Percentiles rank a stretch among this genome's conserved stretches.
These are phyloP conservation scores for Phoxinus phoxinus DNA, from an alignment of 2,113 vertebrate genomes.

Conservation along the genomic window DNA sequence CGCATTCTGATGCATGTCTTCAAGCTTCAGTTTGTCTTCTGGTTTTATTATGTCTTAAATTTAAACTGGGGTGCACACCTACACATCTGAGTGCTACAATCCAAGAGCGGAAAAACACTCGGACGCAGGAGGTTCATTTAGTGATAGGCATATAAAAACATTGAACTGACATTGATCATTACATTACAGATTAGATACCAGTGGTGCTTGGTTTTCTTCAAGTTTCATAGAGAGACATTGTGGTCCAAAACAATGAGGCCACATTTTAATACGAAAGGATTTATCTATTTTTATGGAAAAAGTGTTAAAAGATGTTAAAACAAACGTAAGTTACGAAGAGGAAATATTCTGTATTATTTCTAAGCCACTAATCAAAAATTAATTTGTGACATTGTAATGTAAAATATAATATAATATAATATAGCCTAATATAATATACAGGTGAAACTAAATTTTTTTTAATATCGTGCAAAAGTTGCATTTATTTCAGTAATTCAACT, in stretches of 20 bases:
- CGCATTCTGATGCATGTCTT: constrained; percentile 65
- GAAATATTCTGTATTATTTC: not conserved
- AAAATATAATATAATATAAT: not conserved
- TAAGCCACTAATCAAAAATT: not conserved
- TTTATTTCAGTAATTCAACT: too few species aligned
- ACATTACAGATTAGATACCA: constrained; percentile 1
- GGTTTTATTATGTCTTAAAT: too few species aligned
- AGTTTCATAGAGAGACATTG: not conserved
- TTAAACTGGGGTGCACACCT: constrained; percentile 6
- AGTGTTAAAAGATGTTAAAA: too few species aligned
- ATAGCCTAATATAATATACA: not conserved
- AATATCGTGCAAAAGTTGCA: too few species aligned
- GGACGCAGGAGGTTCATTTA: constrained; percentile 18
- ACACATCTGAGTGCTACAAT: not conserved
- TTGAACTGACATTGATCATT: not conserved
- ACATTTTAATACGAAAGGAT: too few species aligned
- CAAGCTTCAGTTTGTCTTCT: too few species aligned
- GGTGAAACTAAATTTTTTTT: too few species aligned
- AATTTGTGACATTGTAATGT: not conserved
- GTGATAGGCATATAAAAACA: not conserved
- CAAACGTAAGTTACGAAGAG: too few species aligned
- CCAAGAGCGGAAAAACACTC: constrained; percentile 29
- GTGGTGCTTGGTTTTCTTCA: constrained; percentile 43
- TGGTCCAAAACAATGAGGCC: not conserved
- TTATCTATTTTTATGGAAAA: too few species aligned